phyloP scores from a whole-genome alignment of 2,888 invertebrate genomes.

The Deilephila porcellus region DNA sequence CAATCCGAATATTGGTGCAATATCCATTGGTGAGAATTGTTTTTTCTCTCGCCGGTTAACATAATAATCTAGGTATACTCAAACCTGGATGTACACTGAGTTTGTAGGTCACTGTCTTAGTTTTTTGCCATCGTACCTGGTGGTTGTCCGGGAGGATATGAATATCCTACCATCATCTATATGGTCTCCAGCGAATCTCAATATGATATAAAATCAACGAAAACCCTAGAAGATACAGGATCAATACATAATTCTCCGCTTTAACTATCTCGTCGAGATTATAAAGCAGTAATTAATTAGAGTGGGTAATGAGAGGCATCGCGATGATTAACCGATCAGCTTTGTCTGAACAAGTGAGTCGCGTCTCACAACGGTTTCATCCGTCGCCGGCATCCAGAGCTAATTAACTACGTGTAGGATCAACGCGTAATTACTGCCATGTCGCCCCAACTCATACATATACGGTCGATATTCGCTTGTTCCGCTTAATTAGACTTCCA shows the following conservation, averaged over 20 bases:
- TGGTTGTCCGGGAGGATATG: too few relatives aligned
- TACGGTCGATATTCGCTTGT: constrained; percentile 27
- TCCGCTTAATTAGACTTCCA: constrained; percentile 21
- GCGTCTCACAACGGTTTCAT: neutral
- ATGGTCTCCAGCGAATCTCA: too few relatives aligned
- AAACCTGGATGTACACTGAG: too few relatives aligned
- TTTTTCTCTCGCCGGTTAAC: too few relatives aligned
- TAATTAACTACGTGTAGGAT: constrained; percentile 15
- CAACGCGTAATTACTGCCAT: constrained; percentile 13
- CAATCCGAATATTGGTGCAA: too few relatives aligned
- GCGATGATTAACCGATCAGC: neutral
- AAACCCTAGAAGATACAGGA: neutral
- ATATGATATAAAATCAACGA: too few relatives aligned
- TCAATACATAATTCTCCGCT: neutral
- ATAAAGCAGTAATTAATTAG: neutral
- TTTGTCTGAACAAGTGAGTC: neutral
- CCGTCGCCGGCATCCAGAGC: constrained; percentile 1
- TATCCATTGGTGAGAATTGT: too few relatives aligned
- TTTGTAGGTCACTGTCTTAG: too few relatives aligned
- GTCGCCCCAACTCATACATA: constrained; percentile 1
- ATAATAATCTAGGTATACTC: too few relatives aligned
- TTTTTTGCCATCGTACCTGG: too few relatives aligned
- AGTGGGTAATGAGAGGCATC: neutral
- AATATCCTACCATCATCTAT: too few relatives aligned
- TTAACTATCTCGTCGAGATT: neutral